Evolutionary conservation across 2,888 invertebrate species (phyloP).

Genomic region (Sturmia bella): DNA sequence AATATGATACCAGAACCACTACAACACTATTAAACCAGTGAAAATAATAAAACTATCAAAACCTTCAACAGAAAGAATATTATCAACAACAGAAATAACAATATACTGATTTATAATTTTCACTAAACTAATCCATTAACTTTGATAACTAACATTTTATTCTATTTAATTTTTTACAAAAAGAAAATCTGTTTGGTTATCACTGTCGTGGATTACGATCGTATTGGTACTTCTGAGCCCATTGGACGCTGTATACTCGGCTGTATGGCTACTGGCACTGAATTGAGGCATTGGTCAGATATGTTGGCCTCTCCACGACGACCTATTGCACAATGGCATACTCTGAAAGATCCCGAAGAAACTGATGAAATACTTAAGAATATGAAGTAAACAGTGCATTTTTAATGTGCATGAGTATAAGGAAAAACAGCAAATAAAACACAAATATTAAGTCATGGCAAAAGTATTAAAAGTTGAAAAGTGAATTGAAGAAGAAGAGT

Average conservation of each 20-base stretch:
- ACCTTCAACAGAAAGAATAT: slow-evolving; percentile 48
- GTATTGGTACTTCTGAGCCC: slow-evolving; percentile 99
- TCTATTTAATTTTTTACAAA: slow-evolving; percentile 67
- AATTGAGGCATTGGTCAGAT: slow-evolving; percentile 99
- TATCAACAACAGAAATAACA: slow-evolving; percentile 54
- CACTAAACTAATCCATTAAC: slow-evolving; percentile 59
- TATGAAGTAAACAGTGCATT: slow-evolving; percentile 77
- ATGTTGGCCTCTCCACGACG: slow-evolving; percentile 99
- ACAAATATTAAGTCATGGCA: slow-evolving; percentile 52
- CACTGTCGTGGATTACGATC: slow-evolving; percentile 99
- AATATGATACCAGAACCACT: slow-evolving; percentile 52
- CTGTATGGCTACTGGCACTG: slow-evolving; percentile 98
- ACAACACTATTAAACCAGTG: slow-evolving; percentile 59
- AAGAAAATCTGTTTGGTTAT: slow-evolving; percentile 99
- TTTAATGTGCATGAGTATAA: slow-evolving; percentile 11
- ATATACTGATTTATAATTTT: slow-evolving; percentile 54
- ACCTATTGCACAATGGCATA: slow-evolving; percentile 99
- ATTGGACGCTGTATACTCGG: slow-evolving; percentile 99
- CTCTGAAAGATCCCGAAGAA: slow-evolving; percentile 98
- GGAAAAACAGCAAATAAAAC: slow-evolving; percentile 43
- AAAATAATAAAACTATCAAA: slow-evolving; percentile 18
- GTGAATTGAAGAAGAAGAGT: background rate
- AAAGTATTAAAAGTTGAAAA: slow-evolving; percentile 13
- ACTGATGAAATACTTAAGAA: slow-evolving; percentile 81
- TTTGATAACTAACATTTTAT: slow-evolving; percentile 66